Conservation (phyloP, 2,113 vertebrate genomes). For the Rynchops niger region DNA sequence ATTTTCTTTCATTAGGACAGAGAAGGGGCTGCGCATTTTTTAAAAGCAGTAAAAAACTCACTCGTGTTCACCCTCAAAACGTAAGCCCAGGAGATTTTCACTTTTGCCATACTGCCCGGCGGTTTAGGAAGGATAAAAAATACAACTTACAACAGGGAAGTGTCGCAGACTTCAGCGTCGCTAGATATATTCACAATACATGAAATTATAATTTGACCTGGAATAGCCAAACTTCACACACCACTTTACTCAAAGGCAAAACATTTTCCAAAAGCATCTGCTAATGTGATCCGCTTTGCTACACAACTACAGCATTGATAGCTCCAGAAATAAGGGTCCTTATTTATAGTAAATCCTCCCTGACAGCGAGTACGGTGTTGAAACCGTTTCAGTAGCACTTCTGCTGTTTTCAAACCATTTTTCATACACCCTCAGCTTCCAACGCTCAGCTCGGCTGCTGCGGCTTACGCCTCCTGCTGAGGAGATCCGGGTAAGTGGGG, state of each 20-base stretch:
- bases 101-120: rapidly evolving
- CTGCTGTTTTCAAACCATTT: not conserved
- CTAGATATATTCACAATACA: not conserved
- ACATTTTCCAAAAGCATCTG: not conserved
- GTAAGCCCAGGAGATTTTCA: not conserved
- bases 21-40: not conserved
- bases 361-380: rapidly evolving
- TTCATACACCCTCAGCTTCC: not conserved
- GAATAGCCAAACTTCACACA: not conserved
- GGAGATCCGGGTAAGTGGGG: not conserved
- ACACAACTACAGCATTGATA: not conserved
- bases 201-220: not conserved
- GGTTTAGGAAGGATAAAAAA: not conserved
- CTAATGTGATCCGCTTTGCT: not conserved
- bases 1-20: not conserved
- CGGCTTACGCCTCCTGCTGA: not conserved
- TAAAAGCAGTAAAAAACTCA: not conserved
- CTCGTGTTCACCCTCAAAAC: too few species aligned
- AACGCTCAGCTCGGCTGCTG: not conserved
- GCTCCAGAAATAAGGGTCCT: not conserved
- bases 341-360: not conserved
- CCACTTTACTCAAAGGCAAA: not conserved
- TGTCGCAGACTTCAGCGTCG: rapidly evolving
- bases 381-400: not conserved
- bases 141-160: rapidly evolving